These are phyloP conservation scores for Lagria hirta DNA, from an alignment of 2,888 invertebrate species.

Conservation along the genomic window DNA sequence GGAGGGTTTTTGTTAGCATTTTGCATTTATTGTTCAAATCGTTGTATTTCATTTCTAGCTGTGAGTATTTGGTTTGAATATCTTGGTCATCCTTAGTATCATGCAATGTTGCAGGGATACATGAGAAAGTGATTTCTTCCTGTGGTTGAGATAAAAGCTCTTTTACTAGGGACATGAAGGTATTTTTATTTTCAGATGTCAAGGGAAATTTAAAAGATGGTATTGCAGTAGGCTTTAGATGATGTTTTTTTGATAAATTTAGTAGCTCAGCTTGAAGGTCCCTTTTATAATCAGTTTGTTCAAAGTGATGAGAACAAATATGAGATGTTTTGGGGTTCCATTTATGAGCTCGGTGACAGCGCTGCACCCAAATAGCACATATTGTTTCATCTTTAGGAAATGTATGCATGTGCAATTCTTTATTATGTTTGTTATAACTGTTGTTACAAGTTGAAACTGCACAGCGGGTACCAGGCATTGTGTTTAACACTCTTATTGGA, in stretches of 20 bases:
- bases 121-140: too few relatives aligned
- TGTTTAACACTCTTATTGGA: neutral
- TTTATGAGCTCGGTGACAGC: too few relatives aligned
- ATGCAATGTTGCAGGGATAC: too few relatives aligned
- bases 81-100: too few relatives aligned
- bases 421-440: neutral
- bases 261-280: too few relatives aligned
- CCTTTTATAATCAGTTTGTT: too few relatives aligned
- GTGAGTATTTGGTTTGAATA: slow-evolving; percentile 1
- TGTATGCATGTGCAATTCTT: neutral
- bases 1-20: neutral
- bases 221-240: neutral
- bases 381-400: neutral
- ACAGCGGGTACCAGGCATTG: neutral
- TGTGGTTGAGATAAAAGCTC: neutral
- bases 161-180: too few relatives aligned
- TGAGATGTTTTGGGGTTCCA: too few relatives aligned
- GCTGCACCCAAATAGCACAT: slow-evolving; percentile 1
- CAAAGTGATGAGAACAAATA: too few relatives aligned
- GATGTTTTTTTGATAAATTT: too few relatives aligned
- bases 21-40: neutral
- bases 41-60: neutral
- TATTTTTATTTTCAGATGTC: neutral
- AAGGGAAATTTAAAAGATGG: neutral
- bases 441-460: neutral